Conservation (phyloP, 2,888 invertebrate genomes). For the Oxyteleia sp. region DNA sequence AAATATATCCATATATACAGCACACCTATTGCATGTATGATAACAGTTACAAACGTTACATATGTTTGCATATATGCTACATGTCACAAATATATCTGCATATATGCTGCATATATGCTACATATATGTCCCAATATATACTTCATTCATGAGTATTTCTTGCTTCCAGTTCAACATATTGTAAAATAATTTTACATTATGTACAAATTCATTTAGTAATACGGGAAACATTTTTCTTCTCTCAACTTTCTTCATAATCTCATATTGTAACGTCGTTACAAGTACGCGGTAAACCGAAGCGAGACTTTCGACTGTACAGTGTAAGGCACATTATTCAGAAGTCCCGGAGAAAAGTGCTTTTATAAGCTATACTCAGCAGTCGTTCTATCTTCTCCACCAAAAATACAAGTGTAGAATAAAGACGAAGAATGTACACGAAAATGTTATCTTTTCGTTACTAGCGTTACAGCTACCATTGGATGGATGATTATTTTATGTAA, state of each 20-base stretch:
- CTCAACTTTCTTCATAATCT: constrained; percentile 30
- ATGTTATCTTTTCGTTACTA: constrained; percentile 20
- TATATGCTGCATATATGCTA: too few species aligned
- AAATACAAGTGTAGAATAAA: constrained; percentile 41
- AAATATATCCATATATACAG: too few species aligned
- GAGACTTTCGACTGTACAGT: constrained; percentile 21
- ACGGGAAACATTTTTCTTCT: constrained; percentile 1
- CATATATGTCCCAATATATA: too few species aligned
- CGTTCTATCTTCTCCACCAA: constrained; percentile 22
- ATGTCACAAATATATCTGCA: too few species aligned
- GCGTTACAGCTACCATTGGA: too few species aligned
- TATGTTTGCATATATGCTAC: too few species aligned
- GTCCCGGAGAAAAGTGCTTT: constrained; percentile 31
- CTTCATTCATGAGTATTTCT: too few species aligned
- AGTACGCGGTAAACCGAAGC: constrained; percentile 24
- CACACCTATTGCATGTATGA: too few species aligned
- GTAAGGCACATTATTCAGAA: constrained; percentile 45
- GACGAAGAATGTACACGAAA: constrained; percentile 30
- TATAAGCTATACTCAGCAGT: constrained; percentile 24
- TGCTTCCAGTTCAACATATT: too few species aligned
- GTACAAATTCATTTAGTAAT: neutral
- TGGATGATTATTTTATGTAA: too few species aligned
- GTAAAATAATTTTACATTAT: too few species aligned
- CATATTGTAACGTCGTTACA: constrained; percentile 18
- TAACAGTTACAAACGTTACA: too few species aligned